Base-by-base conservation (phyloP, 64 coral and sea anemone species). In the Montipora sp. region DNA sequence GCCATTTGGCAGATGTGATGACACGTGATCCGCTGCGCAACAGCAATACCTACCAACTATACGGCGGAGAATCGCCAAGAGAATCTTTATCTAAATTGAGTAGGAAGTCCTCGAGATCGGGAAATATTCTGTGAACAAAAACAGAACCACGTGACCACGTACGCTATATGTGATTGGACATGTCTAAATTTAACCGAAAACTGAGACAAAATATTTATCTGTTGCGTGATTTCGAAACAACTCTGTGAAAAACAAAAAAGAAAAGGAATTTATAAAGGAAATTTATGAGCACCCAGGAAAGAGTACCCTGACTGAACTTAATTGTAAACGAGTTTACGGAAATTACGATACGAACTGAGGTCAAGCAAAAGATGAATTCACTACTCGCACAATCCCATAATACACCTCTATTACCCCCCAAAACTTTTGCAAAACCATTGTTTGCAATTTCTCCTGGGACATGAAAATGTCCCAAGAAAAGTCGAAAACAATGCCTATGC, bases 61-160 rank as follows among this genome's bases (percentile, higher is more conserved):
- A 85, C 8, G 65, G 82, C 16, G 82, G 82, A 48, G 67, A 47
- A 51, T 85, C 82, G 45, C 67, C 3, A 15, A 5, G 16, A 3
- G 82, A 85, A 72, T 85, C 82, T 49, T 85, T 85, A 72, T 85
- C 82, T 85, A 85, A 72, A 19, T 85, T 85, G 44, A 85, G 82
- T 68, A 85, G 82, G 65, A 85, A 85, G 65, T 85, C 82, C 65
- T 85, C 82, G 36, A 85, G 82, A 85, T 85, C 82, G 16, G 82
- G 82, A 19, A 85, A 85, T 85, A 85, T 85, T 72, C 82, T 85
- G 82, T 50, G 9, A 72, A 85, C 47, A 85, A 63, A 82, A 85
- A 85, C 66, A 72, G 47, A 70, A 72, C 15, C 46, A 70, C 82
- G 47, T 22, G 47, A 72, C 19, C 46, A 70, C 82, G 47, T 22